A percentile compares a stretch with the other conserved stretches of the same genome.
phyloP scores from a whole-genome alignment of 2,888 invertebrate species.

The Tenthredo mesomela region DNA sequence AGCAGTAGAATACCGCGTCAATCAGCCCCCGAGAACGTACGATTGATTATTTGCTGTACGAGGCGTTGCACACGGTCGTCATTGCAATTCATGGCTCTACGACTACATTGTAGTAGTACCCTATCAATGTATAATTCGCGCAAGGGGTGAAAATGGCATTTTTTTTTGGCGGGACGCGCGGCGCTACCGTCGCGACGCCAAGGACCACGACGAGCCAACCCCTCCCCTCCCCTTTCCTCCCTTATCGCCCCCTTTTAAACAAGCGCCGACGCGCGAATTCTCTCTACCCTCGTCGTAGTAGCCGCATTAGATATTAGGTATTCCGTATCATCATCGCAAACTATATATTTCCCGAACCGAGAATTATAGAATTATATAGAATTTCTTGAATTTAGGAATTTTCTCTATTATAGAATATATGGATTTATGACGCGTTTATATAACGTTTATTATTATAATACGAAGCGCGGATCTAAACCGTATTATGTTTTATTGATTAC shows the following conservation, averaged over 20 bases:
- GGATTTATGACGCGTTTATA: not conserved
- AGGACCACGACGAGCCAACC: constrained; percentile 23
- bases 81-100: constrained; percentile 75
- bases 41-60: constrained; percentile 76
- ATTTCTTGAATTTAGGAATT: not conserved
- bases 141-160: constrained; percentile 72
- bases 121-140: constrained; percentile 75
- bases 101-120: constrained; percentile 69
- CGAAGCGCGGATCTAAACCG: not conserved
- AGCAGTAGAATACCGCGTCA: not conserved
- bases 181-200: constrained; percentile 70
- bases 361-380: not conserved
- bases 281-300: not conserved
- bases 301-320: not conserved
- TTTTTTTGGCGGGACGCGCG: constrained; percentile 73
- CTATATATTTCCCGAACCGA: not conserved
- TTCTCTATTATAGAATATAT: not conserved
- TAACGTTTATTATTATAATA: not conserved
- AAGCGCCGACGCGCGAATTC: constrained; percentile 41
- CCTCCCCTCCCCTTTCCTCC: constrained; percentile 11
- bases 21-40: constrained; percentile 61
- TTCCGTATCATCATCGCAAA: not conserved
- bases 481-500: not conserved
- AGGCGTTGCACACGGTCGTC: constrained; percentile 72
- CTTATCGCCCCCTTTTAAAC: constrained; percentile 51